Evolutionary conservation across 2,797 vertebrate species (phyloP).

Genomic region (Sphaeramia orbicularis): DNA sequence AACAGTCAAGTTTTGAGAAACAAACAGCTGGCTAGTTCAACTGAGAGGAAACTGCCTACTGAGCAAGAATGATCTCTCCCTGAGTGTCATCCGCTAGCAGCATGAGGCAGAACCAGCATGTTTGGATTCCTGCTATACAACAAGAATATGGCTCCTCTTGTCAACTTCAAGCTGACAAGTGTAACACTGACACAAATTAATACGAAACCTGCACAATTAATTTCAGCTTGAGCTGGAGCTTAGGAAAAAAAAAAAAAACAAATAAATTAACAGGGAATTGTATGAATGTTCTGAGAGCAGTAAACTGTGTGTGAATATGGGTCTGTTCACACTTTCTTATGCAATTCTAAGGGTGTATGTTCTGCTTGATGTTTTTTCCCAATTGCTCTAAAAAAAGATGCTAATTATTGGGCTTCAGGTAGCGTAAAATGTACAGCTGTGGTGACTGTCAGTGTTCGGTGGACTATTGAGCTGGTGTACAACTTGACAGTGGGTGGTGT

Average conservation of each 20-base stretch:
- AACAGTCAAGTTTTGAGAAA: slow-evolving; percentile 85
- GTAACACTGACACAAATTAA: slow-evolving; percentile 88
- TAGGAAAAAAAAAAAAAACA: slow-evolving; percentile 42
- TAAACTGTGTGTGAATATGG: slow-evolving; percentile 20
- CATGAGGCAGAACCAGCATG: slow-evolving; percentile 86
- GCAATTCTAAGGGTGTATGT: slow-evolving; percentile 38
- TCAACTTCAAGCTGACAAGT: slow-evolving; percentile 87
- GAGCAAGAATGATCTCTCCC: slow-evolving; percentile 84
- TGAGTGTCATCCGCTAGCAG: slow-evolving; percentile 85
- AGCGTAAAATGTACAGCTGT: slow-evolving; percentile 91
- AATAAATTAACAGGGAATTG: slow-evolving; percentile 75
- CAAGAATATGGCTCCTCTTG: slow-evolving; percentile 84
- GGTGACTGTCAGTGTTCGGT: slow-evolving; percentile 87
- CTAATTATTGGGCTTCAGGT: slow-evolving; percentile 94
- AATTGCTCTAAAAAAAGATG: slow-evolving; percentile 80
- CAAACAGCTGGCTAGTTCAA: slow-evolving; percentile 88
- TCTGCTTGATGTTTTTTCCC: slow-evolving; percentile 52
- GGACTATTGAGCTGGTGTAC: slow-evolving; percentile 88
- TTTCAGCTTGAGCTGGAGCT: slow-evolving; percentile 75
- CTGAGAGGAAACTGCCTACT: slow-evolving; percentile 84
- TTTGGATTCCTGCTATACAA: slow-evolving; percentile 80
- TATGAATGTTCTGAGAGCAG: slow-evolving; percentile 59
- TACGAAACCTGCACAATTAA: slow-evolving; percentile 85
- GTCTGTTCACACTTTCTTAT: slow-evolving; percentile 31
- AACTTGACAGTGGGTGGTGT: slow-evolving; percentile 88